Evolutionary conservation across 30 jellyfish, hydroid and myxozoan genomes (phyloP).

Genomic region (Catostylus mosaicus): DNA sequence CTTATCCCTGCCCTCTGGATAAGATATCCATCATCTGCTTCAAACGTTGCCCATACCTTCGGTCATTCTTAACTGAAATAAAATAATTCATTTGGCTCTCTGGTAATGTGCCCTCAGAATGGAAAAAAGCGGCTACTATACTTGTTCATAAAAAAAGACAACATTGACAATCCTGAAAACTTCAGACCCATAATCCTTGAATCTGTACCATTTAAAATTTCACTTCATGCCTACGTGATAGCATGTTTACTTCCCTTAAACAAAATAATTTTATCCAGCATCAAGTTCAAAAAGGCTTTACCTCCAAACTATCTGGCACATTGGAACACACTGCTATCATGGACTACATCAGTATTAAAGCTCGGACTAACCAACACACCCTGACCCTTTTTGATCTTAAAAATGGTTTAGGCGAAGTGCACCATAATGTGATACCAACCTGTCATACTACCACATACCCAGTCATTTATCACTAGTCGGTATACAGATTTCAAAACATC

Average conservation of each 20-base stretch:
- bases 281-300: background rate
- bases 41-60: constrained; percentile 1
- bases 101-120: background rate
- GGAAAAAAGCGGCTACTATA: constrained; percentile 3
- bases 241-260: too few relatives aligned
- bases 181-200: background rate
- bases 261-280: background rate
- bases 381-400: background rate
- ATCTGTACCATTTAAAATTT: background rate
- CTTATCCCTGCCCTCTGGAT: background rate
- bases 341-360: too few relatives aligned
- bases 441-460: background rate
- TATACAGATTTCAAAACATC: background rate
- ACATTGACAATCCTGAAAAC: background rate
- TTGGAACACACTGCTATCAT: background rate
- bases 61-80: background rate
- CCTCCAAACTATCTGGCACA: background rate
- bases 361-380: too few relatives aligned
- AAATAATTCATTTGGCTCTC: background rate
- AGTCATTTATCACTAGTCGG: background rate
- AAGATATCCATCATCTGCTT: constrained; percentile 5
- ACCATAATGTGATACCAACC: background rate
- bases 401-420: background rate
- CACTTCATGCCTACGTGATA: background rate
- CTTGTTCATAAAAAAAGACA: background rate